Base-by-base conservation (phyloP, 2,888 invertebrate genomes). In the Eurytoma adleriae region DNA sequence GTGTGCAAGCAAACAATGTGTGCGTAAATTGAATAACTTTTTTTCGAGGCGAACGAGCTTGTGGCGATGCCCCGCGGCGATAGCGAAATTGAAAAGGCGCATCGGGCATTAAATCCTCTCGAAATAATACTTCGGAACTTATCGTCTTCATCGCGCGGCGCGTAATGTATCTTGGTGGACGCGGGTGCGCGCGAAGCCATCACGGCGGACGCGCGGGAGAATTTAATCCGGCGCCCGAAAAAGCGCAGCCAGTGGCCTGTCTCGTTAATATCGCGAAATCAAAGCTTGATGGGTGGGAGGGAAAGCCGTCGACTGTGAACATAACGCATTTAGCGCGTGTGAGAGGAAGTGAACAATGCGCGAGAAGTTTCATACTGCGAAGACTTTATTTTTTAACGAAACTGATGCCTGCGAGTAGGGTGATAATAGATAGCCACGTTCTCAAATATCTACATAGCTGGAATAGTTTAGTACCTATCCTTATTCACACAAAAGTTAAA, bases 71-170 rank as follows among this genome's bases (percentile, higher is more conserved):
- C 40, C 24, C 59, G 12, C 0, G 18, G 56, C 14, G 70, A 70
- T 64, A 70, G 10, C 64, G 27, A 50, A 77, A 70, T 64, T 77
- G 62, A 69, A 70, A 77, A 64, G 70, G 56, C 40, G 40, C 62
- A 50, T 64, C 56, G 48, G 16, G 54, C n/a, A 16, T 68, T 56
- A 24, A 64, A 62, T 69, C 70, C 54, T 3, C 20, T 61, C 27
- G 56, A 77, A 77, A 70, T 27, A 70, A 77, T 70, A 67, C 48
- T 24, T 13, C 27, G 24, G 12, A 16, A 64, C 69, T 77, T 77
- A 77, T 77, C 64, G 18, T 64, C 48, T 56, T 56, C 18, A 70
- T 77, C 70, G 56, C 40, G 18, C 27, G 13, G 7, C 1, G 14
- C 67, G 18, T 10, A 24, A 57, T 67, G 24, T 52, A 52, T 57